These are phyloP conservation scores for Plutella xylostella DNA, from an alignment of 2,888 invertebrate genomes.

Conservation along the genomic window DNA sequence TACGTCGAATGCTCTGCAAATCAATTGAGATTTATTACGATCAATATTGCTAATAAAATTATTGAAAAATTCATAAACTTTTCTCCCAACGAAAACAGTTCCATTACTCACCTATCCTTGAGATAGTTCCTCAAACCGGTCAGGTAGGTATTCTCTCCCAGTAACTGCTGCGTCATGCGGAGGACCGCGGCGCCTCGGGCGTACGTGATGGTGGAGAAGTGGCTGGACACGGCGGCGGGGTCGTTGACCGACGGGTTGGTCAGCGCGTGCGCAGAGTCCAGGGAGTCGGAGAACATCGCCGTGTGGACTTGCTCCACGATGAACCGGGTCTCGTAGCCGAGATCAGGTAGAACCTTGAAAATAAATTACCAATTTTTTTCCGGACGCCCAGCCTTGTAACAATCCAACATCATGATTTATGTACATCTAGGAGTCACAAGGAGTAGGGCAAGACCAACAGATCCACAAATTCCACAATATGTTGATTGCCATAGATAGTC, in stretches of 20 bases:
- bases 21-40: too few relatives aligned
- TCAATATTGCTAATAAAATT: too few relatives aligned
- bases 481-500: too few relatives aligned
- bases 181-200: constrained; percentile 73
- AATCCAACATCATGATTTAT: too few relatives aligned
- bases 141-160: constrained; percentile 63
- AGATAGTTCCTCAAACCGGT: constrained; percentile 69
- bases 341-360: constrained; percentile 37
- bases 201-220: constrained; percentile 78
- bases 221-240: constrained; percentile 66
- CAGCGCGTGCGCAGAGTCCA: constrained; percentile 68
- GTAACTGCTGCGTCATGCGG: constrained; percentile 75
- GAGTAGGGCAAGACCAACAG: too few relatives aligned
- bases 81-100: too few relatives aligned
- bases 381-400: too few relatives aligned
- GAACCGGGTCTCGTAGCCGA: constrained; percentile 61
- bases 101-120: constrained; percentile 38
- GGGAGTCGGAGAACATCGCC: constrained; percentile 71
- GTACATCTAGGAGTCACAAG: too few relatives aligned
- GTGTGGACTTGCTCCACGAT: constrained; percentile 76
- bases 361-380: too few relatives aligned
- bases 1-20: constrained; percentile 40
- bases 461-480: too few relatives aligned
- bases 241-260: constrained; percentile 64
- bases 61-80: too few relatives aligned